These are phyloP conservation scores for Clarias macrocephalus DNA, from an alignment of 2,113 vertebrate genomes.

Conservation along the genomic window DNA sequence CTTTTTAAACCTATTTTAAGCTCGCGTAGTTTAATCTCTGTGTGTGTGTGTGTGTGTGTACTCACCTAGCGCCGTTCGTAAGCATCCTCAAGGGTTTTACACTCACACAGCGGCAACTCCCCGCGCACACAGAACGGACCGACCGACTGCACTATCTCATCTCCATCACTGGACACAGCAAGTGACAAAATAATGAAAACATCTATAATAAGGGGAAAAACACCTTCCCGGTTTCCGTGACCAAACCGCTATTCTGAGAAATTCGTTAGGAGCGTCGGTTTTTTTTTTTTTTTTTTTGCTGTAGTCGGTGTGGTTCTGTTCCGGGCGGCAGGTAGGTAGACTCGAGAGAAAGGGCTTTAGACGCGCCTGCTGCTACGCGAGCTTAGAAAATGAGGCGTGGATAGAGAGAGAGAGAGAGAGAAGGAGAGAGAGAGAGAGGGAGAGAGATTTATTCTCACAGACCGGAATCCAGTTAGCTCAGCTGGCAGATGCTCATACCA, in stretches of 20 bases:
- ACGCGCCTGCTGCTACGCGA: conserved; percentile 52
- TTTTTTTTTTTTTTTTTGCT: too few species aligned
- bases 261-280: conserved; percentile 10
- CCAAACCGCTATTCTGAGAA: background rate
- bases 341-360: conserved; percentile 52
- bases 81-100: conserved; percentile 73
- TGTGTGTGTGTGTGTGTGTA: conserved; percentile 18
- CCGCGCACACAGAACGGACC: conserved; percentile 53
- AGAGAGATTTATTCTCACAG: background rate
- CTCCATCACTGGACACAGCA: conserved; percentile 57
- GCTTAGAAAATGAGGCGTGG: conserved; percentile 37
- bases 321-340: conserved; percentile 42
- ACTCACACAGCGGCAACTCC: conserved; percentile 67
- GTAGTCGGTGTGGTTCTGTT: conserved; percentile 24
- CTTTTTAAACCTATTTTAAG: background rate
- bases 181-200: background rate
- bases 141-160: conserved; percentile 64
- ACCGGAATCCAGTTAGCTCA: conserved; percentile 18
- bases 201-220: too few species aligned
- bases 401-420: background rate
- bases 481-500: background rate
- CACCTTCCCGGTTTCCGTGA: background rate
- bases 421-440: conserved; percentile 41
- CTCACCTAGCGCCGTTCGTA: conserved; percentile 74
- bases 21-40: too few species aligned